Evolutionary conservation across 2,888 invertebrate genomes (phyloP).

Genomic region (Stegophylla sp.): DNA sequence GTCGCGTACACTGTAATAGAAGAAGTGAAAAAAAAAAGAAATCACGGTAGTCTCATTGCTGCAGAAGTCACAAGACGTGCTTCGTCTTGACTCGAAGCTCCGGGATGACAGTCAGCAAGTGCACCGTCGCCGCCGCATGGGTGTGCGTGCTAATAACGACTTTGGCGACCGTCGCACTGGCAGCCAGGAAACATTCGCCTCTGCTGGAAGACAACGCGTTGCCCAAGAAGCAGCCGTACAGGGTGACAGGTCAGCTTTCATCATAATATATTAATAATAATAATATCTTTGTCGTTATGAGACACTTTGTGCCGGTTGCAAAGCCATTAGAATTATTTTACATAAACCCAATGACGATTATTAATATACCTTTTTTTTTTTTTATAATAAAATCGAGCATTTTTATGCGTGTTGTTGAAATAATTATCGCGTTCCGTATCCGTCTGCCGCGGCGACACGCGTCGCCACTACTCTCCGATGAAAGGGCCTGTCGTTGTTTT

Average conservation of each 20-base stretch:
- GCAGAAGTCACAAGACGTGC: no score
- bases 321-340: no score
- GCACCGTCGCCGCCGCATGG: slow-evolving; percentile 11
- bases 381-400: no score
- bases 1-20: no score
- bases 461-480: background rate
- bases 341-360: no score
- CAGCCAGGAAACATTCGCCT: slow-evolving; percentile 49
- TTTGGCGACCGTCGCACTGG: background rate
- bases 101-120: slow-evolving; percentile 17
- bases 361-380: no score
- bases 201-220: slow-evolving; percentile 46
- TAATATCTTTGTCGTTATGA: background rate
- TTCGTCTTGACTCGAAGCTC: background rate
- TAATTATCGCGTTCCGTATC: background rate
- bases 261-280: no score
- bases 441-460: background rate
- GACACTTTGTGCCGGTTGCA: no score
- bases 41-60: no score
- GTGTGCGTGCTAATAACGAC: slow-evolving; percentile 10
- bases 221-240: slow-evolving; percentile 45
- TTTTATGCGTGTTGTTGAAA: no score
- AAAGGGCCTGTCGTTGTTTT: slow-evolving; percentile 32
- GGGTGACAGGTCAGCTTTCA: slow-evolving; percentile 53
- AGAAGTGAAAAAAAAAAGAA: no score